Evolutionary conservation across 2,113 vertebrate species (phyloP), one percentile per base, ranked within the genome.

Genomic region (Semicossyphus pulcher): DNA sequence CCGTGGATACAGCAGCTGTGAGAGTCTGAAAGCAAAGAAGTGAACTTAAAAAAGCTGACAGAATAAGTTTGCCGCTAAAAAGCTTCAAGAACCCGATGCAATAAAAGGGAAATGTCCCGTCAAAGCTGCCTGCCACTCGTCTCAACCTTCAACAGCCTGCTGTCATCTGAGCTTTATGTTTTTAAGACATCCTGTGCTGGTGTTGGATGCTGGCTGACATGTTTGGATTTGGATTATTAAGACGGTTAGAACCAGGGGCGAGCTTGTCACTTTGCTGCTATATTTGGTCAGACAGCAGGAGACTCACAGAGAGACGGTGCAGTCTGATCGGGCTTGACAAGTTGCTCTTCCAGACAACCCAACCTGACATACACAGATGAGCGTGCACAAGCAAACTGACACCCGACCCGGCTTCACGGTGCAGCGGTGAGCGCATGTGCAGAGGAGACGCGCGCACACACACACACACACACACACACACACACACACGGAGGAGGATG

Each of bases 211-310:
- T 73, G 65, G 68, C 58, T 83, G 84, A 73, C 80, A 80, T 54
- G 49, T 62, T 52, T 39, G 72, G 77, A 86, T 78, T 77, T 82
- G 78, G 80, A 82, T 85, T 83, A 86, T 63, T 68, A 64, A 80
- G 75, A 75, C 12, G 51, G 31, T 66, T 47, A 47, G 62, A 86
- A 73, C 80, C 84, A 60, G 64, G 34, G 81, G 72, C 78, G 31
- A 77, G 69, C 31, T 78, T 80, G 82, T 87, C 81, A 80, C 77
- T 84, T 67, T 1, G 41, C n/a, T 62, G 59, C 86, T 87, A 89
- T 83, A 90, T 89, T 90, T 67, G 82, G 80, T 76, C 57, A 36
- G 83, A 87, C 86, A 76, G 77, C 74, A 83, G 79, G 81, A 83
- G 80, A 74, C 76, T 67, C 51, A 7, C 56, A 61, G 56, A 76